Percentiles rank a stretch among this genome's conserved stretches.
phyloP scores from a whole-genome alignment of 2,888 invertebrate species.

The Meteorus cinctellus region DNA sequence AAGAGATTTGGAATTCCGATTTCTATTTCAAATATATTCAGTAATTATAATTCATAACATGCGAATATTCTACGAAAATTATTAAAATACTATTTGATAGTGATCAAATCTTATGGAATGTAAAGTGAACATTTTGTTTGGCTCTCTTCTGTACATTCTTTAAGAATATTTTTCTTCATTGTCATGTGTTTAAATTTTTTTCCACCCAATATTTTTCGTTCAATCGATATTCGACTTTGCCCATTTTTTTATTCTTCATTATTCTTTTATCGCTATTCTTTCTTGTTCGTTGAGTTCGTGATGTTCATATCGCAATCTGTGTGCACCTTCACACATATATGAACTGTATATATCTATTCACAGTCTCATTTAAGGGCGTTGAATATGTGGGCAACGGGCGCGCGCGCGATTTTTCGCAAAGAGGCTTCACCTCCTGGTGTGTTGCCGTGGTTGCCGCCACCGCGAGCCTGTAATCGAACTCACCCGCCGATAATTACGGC shows the following conservation, averaged over 20 bases:
- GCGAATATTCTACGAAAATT: too few relatives aligned
- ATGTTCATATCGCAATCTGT: conserved; percentile 36
- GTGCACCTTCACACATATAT: neutral
- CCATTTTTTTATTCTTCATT: neutral
- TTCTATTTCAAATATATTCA: too few relatives aligned
- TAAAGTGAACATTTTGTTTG: too few relatives aligned
- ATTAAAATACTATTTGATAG: too few relatives aligned
- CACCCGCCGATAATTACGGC: conserved; percentile 55
- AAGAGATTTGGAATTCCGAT: too few relatives aligned
- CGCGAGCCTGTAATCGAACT: conserved; percentile 54
- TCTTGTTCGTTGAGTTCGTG: conserved; percentile 27
- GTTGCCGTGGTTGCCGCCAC: conserved; percentile 2
- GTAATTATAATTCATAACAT: too few relatives aligned
- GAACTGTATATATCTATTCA: neutral
- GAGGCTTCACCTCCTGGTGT: conserved; percentile 28
- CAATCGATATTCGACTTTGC: neutral
- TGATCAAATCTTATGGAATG: too few relatives aligned
- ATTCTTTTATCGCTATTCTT: neutral
- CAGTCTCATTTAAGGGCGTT: neutral
- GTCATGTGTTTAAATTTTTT: too few relatives aligned
- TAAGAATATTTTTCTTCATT: too few relatives aligned
- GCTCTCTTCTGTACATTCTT: too few relatives aligned
- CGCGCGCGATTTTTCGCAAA: neutral
- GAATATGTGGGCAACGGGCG: neutral
- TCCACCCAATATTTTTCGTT: too few relatives aligned